A percentile compares a stretch with the other conserved stretches of the same genome.
These are phyloP conservation scores for Mesembrinibis cayennensis DNA, from an alignment of 2,113 vertebrate genomes.

Conservation along the genomic window DNA sequence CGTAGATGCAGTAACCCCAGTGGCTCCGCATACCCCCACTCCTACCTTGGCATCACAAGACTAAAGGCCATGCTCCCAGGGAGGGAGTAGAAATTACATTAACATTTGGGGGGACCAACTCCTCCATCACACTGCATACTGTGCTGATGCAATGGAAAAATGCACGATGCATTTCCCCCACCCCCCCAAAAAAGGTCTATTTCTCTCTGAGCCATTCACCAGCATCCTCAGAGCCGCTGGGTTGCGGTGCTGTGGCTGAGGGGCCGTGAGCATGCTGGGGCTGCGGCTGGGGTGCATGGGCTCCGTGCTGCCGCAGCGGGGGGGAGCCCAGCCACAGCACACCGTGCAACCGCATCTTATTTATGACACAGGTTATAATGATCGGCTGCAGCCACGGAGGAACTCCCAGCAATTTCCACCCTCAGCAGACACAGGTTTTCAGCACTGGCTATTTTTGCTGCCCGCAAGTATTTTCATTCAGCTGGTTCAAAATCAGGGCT, in stretches of 20 bases:
- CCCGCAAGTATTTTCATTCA: slow-evolving; percentile 4
- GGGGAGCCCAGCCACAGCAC: not conserved
- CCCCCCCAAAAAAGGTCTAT: no score
- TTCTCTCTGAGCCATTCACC: not conserved
- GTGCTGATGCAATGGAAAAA: not conserved
- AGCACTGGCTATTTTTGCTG: not conserved
- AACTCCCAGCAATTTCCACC: slow-evolving; percentile 3
- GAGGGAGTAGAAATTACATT: not conserved
- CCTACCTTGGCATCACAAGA: not conserved
- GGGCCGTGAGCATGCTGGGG: fast-evolving
- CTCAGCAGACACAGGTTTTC: not conserved
- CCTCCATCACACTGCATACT: not conserved
- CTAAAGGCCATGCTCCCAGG: not conserved
- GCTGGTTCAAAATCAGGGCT: not conserved
- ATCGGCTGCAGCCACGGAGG: not conserved
- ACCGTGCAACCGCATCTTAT: not conserved
- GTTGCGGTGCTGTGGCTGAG: not conserved
- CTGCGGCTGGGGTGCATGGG: not conserved
- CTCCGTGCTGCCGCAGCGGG: not conserved
- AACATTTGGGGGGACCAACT: not conserved
- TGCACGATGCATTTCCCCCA: fast-evolving
- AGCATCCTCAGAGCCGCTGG: not conserved
- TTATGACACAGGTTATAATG: not conserved
- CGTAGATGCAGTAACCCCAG: not conserved
- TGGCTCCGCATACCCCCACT: not conserved